Evolutionary conservation across 2,888 invertebrate genomes (phyloP), one percentile per base, ranked within the genome.

Genomic region (Caradrina kadenii): DNA sequence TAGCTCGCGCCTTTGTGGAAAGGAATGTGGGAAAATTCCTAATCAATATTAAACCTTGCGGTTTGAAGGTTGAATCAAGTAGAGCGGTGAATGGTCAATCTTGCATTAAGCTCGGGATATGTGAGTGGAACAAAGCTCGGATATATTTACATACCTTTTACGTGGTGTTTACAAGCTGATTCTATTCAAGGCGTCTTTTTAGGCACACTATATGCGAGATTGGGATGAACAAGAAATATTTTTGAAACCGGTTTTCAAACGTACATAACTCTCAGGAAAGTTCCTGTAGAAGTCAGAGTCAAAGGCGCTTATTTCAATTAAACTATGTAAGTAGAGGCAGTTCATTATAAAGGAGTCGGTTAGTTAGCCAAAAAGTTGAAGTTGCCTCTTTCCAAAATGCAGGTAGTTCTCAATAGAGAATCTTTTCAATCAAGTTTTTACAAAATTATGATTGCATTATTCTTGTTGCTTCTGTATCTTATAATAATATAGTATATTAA

Each of bases 1-100:
- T 42, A 61, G 53, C 13, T 54, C 26, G 39, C 35, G 45, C 52
- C 35, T 60, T 65, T 69, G 54, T 74, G 52, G 35, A 35, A 62
- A 54, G 64, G 64, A 73, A 76, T 63, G 78, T 52, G 48, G 61
- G 58, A 79, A 73, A 64, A 62, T 73, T 63, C 22, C 63, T 31
- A 60, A 60, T 63, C 72, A 63, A 77, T 74, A 71, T 52, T 63
- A 52, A 74, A 77, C 71, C 35, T 59, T 55, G 2, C 19, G 10
- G 69, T 54, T 76, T 69, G 45, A 60, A 77, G 55, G 78, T 48
- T 55, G 45, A 76, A 59, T 59, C 49, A 54, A 55, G 58, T 26
- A 52, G 22, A 35, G 45, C 31, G 5, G 17, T 48, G 26, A 13
- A 13, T 54, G 48, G 45, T 45, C 45, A 49, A 42, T n/a, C 42